A percentile compares a stretch with the other conserved stretches of the same genome.
These are phyloP conservation scores for Melanogrammus aeglefinus DNA, from an alignment of 2,797 vertebrate species.

Conservation along the genomic window DNA sequence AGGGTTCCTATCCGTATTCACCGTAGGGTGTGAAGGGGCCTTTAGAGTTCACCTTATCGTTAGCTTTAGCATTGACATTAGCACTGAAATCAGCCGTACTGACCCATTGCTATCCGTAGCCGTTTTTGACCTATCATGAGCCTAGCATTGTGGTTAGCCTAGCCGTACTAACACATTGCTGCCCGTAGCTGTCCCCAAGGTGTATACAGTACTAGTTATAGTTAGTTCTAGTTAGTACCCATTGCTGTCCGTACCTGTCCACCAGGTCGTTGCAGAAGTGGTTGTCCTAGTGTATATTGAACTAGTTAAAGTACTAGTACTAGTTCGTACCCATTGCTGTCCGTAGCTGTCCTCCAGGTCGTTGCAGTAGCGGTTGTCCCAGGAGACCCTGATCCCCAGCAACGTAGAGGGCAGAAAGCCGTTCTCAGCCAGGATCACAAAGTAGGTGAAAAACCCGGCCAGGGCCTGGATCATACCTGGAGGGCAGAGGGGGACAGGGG, in stretches of 20 bases:
- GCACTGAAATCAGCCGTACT: neutral
- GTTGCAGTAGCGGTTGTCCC: conserved; percentile 82
- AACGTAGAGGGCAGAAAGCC: conserved; percentile 79
- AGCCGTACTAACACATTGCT: no score
- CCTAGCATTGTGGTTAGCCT: no score
- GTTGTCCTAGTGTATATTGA: conserved; percentile 74
- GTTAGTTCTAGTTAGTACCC: no score
- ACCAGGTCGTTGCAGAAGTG: conserved; percentile 71
- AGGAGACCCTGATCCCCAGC: conserved; percentile 76
- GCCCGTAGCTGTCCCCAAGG: no score
- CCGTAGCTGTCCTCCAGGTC: conserved; percentile 88
- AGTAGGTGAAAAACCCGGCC: conserved; percentile 88
- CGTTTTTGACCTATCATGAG: conserved; percentile 48
- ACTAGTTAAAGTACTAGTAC: no score
- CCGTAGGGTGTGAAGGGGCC: no score
- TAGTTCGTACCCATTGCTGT: conserved; percentile 80
- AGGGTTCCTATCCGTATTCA: no score
- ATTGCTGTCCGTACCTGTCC: no score
- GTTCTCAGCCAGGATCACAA: conserved; percentile 87
- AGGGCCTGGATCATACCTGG: conserved; percentile 89
- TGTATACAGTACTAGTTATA: no score
- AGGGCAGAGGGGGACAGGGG: neutral
- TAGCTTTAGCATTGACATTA: no score
- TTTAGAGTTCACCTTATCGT: no score
- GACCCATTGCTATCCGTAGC: conserved; percentile 77